Evolutionary conservation across 2,113 vertebrate species (phyloP), one percentile per base, ranked within the genome.

Genomic region (Boulengeromyrus knoepffleri): DNA sequence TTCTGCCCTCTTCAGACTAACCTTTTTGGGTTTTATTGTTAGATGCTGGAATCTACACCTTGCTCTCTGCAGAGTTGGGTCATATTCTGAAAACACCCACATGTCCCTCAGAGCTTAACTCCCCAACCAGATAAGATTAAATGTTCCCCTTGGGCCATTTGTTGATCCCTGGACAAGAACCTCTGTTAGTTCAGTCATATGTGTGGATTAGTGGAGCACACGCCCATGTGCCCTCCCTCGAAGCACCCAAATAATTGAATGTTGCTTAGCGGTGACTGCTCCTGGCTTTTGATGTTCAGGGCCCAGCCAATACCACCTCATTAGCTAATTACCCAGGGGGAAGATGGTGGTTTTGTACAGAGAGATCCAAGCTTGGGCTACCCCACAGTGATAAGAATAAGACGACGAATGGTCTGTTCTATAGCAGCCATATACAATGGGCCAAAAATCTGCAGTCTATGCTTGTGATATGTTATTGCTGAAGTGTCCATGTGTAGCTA

Each of bases 251-350:
- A 27, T 66, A 96, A 97, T 97, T 96, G 96, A 94, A 96, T 96
- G 96, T 97, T 95, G 96, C 97, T 95, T 95, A 95, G 92, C 91
- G 89, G 91, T 96, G 95, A 93, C 95, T 93, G 94, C 95, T 47
- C 19, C 39, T 92, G 93, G 94, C 92, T 89, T 94, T 93, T 86
- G 93, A 94, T 91, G 95, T 95, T 94, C 39, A 92, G 91, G 92
- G 92, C 92, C 92, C 94, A 93, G 93, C 95, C 94, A 94, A 89
- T 93, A 92, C 92, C 91, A 93, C 93, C 93, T 94, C 95, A 95
- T 93, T 94, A 94, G 94, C 93, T 96, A 95, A 96, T 96, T 96
- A 96, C 92, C 93, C 94, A 93, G 92, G 89, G 83, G 92, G 94
- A 93, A 62, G 92, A 90, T 91, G 91, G 66, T 42, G 89, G 45